phyloP scores from a whole-genome alignment of 2,113 vertebrate species.

The Plestiodon gilberti region DNA sequence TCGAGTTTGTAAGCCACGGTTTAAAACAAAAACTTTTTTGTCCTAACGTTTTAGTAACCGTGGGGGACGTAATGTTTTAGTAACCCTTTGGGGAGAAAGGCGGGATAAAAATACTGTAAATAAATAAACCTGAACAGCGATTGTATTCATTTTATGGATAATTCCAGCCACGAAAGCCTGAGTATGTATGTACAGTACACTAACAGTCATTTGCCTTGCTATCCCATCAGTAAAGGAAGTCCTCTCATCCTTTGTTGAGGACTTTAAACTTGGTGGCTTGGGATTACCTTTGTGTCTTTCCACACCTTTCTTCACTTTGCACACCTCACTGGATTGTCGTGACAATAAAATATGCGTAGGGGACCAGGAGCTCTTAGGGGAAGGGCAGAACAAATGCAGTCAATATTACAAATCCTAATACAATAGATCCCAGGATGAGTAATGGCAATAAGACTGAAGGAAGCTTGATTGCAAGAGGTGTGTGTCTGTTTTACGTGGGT shows the following conservation, averaged over 20 bases:
- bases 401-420: background rate
- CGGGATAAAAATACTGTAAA: no score
- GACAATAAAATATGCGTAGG: background rate
- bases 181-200: no score
- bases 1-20: no score
- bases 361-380: background rate
- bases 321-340: background rate
- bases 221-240: background rate
- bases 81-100: no score
- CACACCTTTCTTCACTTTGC: background rate
- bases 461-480: constrained; percentile 11
- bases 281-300: accelerated
- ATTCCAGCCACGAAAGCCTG: no score
- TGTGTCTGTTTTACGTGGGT: background rate
- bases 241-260: background rate
- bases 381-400: background rate
- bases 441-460: background rate
- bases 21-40: no score
- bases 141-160: no score
- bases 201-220: background rate
- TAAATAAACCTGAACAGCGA: no score
- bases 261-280: background rate
- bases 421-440: constrained; percentile 29
- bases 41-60: no score
- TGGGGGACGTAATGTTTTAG: no score